Evolutionary conservation across 2,113 vertebrate genomes (phyloP).

Genomic region (Poeciliopsis retropinna): DNA sequence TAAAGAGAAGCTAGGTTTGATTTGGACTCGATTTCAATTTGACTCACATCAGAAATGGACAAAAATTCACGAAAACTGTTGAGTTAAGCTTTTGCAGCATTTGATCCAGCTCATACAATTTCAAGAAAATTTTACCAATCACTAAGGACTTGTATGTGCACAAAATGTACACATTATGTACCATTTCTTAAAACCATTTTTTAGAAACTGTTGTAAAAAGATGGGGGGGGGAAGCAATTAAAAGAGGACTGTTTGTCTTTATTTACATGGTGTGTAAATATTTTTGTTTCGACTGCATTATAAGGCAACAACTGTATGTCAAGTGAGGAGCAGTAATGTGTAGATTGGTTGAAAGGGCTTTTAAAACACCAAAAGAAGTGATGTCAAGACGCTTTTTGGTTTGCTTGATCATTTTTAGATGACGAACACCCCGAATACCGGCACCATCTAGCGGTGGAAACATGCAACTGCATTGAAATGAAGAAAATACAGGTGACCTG

Average conservation of each 20-base stretch:
- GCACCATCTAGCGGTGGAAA: constrained; percentile 28
- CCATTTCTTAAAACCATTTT: too few species aligned
- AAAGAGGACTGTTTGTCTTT: background rate
- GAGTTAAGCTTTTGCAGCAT: background rate
- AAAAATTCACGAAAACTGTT: too few species aligned
- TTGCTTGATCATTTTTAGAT: constrained; percentile 25
- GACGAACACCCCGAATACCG: constrained; percentile 15
- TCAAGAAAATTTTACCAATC: background rate
- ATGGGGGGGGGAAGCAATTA: background rate
- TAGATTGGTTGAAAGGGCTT: constrained; percentile 25
- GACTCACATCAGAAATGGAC: too few species aligned
- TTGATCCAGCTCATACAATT: background rate
- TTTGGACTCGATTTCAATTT: too few species aligned
- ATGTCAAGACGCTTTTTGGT: constrained; percentile 38
- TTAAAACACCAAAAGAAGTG: constrained; percentile 37
- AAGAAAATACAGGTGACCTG: background rate
- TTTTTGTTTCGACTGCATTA: background rate
- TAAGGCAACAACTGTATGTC: background rate
- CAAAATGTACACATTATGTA: too few species aligned
- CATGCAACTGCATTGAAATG: background rate
- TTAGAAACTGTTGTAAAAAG: background rate
- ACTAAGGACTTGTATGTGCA: background rate
- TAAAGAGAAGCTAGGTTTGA: too few species aligned
- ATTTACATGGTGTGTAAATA: background rate
- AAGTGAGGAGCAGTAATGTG: background rate